These are phyloP conservation scores for Tetanocera ferruginea DNA, from an alignment of 2,888 invertebrate genomes.

Conservation along the genomic window DNA sequence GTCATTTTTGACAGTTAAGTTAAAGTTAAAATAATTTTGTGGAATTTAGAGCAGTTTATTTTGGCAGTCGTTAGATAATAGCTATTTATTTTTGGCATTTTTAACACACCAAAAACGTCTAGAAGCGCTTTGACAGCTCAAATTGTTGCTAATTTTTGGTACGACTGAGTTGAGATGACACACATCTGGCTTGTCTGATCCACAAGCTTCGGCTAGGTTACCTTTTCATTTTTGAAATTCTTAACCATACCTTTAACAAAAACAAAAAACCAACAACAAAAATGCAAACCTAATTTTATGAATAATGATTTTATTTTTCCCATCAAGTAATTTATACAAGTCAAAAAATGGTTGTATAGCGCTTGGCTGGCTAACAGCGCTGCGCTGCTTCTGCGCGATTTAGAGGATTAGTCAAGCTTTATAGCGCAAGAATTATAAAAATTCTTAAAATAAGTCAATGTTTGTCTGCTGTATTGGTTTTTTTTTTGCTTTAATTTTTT, in stretches of 20 bases:
- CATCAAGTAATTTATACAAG: constrained; percentile 65
- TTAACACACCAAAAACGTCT: neutral
- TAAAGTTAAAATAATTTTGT: too few relatives aligned
- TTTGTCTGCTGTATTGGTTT: neutral
- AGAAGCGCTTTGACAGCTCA: neutral
- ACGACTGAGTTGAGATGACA: neutral
- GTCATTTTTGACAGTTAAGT: constrained; percentile 36
- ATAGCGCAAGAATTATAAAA: constrained; percentile 47
- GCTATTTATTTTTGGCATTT: neutral
- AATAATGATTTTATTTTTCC: constrained; percentile 66
- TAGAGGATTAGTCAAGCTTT: constrained; percentile 66
- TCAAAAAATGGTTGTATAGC: constrained; percentile 43
- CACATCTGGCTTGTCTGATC: neutral
- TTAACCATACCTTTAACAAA: neutral
- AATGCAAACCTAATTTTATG: constrained; percentile 56
- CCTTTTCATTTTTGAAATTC: constrained; percentile 36
- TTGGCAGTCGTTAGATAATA: constrained; percentile 49
- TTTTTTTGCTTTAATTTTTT: neutral
- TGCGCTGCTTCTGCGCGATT: constrained; percentile 51
- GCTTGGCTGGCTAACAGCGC: neutral
- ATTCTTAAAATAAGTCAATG: constrained; percentile 43
- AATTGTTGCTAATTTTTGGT: neutral
- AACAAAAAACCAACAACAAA: neutral
- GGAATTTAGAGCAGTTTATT: constrained; percentile 26
- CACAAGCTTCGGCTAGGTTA: neutral